Percentiles rank a stretch among this genome's conserved stretches.
phyloP scores from a whole-genome alignment of 2,888 invertebrate genomes.

The Heterodera filipjevi region DNA sequence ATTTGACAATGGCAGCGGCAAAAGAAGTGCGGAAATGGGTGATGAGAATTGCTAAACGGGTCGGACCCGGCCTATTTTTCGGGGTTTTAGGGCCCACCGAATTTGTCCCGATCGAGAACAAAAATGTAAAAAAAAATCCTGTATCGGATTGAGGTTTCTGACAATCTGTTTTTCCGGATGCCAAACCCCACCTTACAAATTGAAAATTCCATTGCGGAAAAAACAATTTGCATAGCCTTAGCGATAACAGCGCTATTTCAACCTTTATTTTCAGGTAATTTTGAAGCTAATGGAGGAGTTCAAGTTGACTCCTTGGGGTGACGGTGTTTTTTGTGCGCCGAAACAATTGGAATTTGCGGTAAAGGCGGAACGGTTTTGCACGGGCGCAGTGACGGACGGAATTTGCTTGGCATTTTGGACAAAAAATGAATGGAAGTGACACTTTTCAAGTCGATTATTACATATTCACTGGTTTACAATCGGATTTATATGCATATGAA shows the following conservation, averaged over 20 bases:
- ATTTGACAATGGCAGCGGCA: constrained; percentile 11
- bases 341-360: constrained; percentile 25
- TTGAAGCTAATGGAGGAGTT: constrained; percentile 6
- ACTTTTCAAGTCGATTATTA: neutral
- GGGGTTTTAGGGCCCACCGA: too few relatives aligned
- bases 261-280: constrained; percentile 17
- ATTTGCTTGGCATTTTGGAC: constrained; percentile 30
- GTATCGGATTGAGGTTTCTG: too few relatives aligned
- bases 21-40: neutral
- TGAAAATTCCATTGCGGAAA: too few relatives aligned
- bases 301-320: neutral
- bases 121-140: too few relatives aligned
- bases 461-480: neutral
- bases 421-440: neutral
- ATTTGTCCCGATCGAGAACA: too few relatives aligned
- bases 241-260: too few relatives aligned
- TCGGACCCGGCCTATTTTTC: too few relatives aligned
- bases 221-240: too few relatives aligned
- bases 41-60: too few relatives aligned
- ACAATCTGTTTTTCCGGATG: too few relatives aligned
- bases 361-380: constrained; percentile 22
- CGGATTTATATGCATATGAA: neutral
- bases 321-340: constrained; percentile 18
- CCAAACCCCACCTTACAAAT: too few relatives aligned
- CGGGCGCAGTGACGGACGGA: constrained; percentile 31